Conservation (phyloP, 2,888 invertebrate genomes). For the Pimpla rufipes region DNA sequence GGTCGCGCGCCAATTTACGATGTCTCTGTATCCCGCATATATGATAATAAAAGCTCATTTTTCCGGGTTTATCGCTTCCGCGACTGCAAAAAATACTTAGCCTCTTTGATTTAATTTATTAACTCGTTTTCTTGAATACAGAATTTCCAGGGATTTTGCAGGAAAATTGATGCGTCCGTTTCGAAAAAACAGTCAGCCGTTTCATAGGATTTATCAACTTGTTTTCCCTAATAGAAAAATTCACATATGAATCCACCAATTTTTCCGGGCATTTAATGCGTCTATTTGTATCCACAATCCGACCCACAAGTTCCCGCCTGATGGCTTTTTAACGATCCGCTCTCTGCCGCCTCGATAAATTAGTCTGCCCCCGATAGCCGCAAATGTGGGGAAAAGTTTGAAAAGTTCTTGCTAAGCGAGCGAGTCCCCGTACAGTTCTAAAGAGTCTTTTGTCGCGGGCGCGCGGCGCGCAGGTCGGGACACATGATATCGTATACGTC, state of each 20-base stretch:
- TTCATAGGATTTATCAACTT: too few relatives aligned
- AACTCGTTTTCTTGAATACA: too few relatives aligned
- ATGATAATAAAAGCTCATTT: background rate
- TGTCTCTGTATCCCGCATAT: background rate
- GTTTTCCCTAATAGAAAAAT: too few relatives aligned
- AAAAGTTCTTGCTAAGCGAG: background rate
- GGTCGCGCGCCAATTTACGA: background rate
- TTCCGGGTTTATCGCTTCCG: too few relatives aligned
- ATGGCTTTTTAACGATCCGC: background rate
- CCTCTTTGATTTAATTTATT: too few relatives aligned
- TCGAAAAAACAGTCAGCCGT: too few relatives aligned
- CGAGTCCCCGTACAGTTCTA: background rate
- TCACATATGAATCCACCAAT: too few relatives aligned
- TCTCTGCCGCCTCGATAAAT: background rate
- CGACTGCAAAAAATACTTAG: too few relatives aligned
- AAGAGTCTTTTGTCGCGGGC: constrained; percentile 7
- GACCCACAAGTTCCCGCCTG: background rate
- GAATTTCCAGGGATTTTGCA: too few relatives aligned
- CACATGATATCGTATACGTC: constrained; percentile 4
- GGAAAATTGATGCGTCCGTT: too few relatives aligned
- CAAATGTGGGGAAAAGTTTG: background rate
- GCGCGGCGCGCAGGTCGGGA: background rate
- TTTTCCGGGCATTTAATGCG: background rate
- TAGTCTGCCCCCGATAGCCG: constrained; percentile 4
- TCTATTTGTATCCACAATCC: background rate